A percentile compares a stretch with the other conserved stretches of the same genome.
Evolutionary conservation across 2,113 vertebrate species (phyloP).

Genomic region (Percopsis transmontana): DNA sequence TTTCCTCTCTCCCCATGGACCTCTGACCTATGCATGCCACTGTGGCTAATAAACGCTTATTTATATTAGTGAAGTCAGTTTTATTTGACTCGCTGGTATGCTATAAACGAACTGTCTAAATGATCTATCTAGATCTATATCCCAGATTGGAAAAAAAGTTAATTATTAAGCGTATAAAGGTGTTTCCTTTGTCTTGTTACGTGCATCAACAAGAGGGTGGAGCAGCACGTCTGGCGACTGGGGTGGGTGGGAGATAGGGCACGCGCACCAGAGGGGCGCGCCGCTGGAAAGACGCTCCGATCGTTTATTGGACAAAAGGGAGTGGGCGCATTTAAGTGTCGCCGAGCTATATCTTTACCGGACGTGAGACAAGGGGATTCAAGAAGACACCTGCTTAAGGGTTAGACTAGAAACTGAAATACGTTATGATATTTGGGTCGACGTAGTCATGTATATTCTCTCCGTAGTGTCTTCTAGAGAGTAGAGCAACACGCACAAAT

Average conservation of each 20-base stretch:
- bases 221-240: slow-evolving; percentile 1
- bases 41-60: neutral
- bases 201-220: slow-evolving; percentile 12
- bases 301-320: slow-evolving; percentile 58
- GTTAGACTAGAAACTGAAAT: too few relatives aligned
- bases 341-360: slow-evolving; percentile 15
- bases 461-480: too few relatives aligned
- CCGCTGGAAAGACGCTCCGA: slow-evolving; percentile 59
- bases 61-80: neutral
- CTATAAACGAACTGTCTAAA: neutral
- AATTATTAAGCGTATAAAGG: neutral
- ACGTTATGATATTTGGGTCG: too few relatives aligned
- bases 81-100: neutral
- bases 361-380: slow-evolving; percentile 39
- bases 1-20: slow-evolving; percentile 23
- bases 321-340: slow-evolving; percentile 38
- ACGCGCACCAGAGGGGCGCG: slow-evolving; percentile 39
- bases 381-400: neutral
- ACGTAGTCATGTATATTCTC: too few relatives aligned
- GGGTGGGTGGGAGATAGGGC: slow-evolving; percentile 38
- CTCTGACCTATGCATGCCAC: neutral
- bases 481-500: too few relatives aligned
- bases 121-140: neutral
- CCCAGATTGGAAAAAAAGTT: too few relatives aligned
- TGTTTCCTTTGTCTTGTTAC: slow-evolving; percentile 36